A percentile compares a stretch with the other conserved stretches of the same genome.
Conservation (phyloP, 2,888 invertebrate species). For the Nebria salina region DNA sequence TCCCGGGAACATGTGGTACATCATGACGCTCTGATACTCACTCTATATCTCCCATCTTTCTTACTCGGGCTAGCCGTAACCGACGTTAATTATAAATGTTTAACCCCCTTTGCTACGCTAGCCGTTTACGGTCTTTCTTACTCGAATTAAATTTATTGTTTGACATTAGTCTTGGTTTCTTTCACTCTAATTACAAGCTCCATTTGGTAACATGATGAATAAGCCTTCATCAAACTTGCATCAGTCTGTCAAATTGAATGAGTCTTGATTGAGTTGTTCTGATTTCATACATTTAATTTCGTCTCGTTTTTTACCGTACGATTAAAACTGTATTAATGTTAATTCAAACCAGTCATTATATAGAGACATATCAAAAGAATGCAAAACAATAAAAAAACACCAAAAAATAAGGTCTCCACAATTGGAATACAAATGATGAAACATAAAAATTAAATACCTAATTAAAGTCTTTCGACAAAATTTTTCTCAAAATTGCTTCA, state of each 20-base stretch:
- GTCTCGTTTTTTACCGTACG: background rate
- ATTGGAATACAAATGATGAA: background rate
- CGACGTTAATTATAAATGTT: conserved; percentile 19
- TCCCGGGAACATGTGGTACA: conserved; percentile 11
- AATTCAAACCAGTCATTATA: background rate
- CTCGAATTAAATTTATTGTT: conserved; percentile 1
- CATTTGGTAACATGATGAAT: background rate
- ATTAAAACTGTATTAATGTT: background rate
- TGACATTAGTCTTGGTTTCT: background rate
- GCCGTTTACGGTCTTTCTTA: background rate
- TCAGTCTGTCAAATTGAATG: background rate
- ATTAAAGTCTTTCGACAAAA: too few species aligned
- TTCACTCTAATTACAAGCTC: background rate
- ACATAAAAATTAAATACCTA: background rate
- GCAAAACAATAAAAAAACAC: background rate
- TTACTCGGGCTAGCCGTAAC: conserved; percentile 5
- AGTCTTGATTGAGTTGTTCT: background rate
- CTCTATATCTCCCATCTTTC: conserved; percentile 16
- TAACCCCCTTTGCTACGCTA: conserved; percentile 4
- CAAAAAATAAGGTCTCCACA: background rate
- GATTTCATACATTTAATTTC: background rate
- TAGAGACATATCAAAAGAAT: background rate
- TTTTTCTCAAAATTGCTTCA: too few species aligned
- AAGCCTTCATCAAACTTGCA: background rate
- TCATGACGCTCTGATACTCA: conserved; percentile 2